A percentile compares a stretch with the other conserved stretches of the same genome.
These are phyloP conservation scores for Ellobium chinense DNA, from an alignment of 2,888 invertebrate genomes.

Conservation along the genomic window DNA sequence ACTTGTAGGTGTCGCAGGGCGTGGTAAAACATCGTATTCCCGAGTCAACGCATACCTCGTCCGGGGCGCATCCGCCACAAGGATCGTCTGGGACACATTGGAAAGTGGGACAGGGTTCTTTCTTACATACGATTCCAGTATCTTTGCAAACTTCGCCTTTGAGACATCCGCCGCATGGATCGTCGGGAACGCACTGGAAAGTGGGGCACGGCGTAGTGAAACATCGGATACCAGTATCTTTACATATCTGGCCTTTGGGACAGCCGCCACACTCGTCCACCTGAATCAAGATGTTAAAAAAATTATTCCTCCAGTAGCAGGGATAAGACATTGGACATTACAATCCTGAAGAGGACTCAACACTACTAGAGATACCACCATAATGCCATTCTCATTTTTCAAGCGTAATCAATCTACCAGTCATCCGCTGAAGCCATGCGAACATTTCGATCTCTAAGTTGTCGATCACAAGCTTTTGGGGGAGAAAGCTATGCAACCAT, in stretches of 20 bases:
- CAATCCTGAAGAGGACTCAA: no score
- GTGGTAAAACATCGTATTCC: neutral
- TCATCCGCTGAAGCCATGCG: no score
- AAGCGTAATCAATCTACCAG: no score
- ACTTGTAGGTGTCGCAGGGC: neutral
- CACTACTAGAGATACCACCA: no score
- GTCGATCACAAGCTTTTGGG: no score
- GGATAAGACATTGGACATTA: no score
- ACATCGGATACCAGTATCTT: neutral
- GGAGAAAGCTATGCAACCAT: no score
- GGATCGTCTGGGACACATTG: neutral
- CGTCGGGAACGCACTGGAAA: neutral
- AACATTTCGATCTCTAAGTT: no score
- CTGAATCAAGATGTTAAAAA: no score
- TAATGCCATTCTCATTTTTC: no score
- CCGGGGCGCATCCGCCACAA: neutral
- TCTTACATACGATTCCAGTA: neutral
- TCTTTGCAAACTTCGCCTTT: neutral
- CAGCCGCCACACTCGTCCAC: constrained; percentile 8
- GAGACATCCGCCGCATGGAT: neutral
- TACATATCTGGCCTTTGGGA: constrained; percentile 6
- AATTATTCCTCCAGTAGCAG: no score
- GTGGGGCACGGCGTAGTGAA: neutral
- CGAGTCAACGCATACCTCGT: neutral
- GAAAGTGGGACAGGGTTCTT: neutral